Percentiles rank a stretch among this genome's conserved stretches.
Conservation (phyloP, 2,113 vertebrate genomes). For the Erythrolamprus reginae region DNA sequence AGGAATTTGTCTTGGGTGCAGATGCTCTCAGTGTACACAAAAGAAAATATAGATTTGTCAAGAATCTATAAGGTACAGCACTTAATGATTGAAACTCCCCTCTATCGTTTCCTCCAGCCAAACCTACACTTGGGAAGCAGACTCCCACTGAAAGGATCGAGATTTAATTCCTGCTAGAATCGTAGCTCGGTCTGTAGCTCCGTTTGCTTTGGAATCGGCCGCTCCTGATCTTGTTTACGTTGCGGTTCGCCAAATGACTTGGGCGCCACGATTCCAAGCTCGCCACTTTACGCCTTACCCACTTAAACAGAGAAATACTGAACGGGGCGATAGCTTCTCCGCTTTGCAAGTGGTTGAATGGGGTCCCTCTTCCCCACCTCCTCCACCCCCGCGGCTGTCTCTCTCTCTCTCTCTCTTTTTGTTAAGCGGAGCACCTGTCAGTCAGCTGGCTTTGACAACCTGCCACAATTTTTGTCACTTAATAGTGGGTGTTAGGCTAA, state of each 20-base stretch:
- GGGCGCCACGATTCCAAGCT: constrained; percentile 69
- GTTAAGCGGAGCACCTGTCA: constrained; percentile 79
- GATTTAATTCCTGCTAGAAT: background rate
- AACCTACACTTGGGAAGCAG: background rate
- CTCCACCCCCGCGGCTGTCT: background rate
- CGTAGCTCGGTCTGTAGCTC: no score
- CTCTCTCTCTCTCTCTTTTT: constrained; percentile 57
- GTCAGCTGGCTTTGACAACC: constrained; percentile 87
- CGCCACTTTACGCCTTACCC: constrained; percentile 69
- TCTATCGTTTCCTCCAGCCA: background rate
- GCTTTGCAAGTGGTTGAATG: constrained; percentile 75
- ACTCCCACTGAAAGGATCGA: background rate
- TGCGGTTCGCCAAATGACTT: constrained; percentile 65
- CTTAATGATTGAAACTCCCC: no score
- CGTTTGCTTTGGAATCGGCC: background rate
- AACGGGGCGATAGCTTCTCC: constrained; percentile 61
- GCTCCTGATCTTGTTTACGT: constrained; percentile 59
- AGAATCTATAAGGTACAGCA: no score
- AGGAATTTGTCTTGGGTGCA: no score
- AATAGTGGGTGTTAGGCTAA: constrained; percentile 77
- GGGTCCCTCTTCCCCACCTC: background rate
- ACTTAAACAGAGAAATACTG: constrained; percentile 65
- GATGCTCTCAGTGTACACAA: no score
- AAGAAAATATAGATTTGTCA: no score
- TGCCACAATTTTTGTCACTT: constrained; percentile 76